Base-by-base conservation (phyloP, 2,888 invertebrate genomes). In the Lathronympha strigana region DNA sequence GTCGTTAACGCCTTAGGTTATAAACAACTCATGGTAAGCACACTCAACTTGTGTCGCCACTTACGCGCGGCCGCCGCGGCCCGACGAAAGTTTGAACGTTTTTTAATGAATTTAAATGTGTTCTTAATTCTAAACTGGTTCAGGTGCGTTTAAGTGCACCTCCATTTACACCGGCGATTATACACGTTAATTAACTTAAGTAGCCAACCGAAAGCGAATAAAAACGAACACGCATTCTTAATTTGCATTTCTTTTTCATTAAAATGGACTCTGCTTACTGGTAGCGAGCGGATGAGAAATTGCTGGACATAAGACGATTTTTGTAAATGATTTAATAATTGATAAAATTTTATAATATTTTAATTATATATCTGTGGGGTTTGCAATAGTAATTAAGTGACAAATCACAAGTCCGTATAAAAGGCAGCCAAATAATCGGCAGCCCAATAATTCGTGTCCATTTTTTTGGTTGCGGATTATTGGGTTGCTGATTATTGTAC, bases 91-190 rank as follows among this genome's bases (percentile, higher is more conserved):
- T 86, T 86, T 84, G 84, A 84, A 86, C 80, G 82, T 82, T 84
- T 85, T 88, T 88, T 87, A 90, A 90, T 90, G 86, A 90, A 90
- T 90, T 89, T 88, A 86, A 90, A 90, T 86, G 83, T 80, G 86
- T 83, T 87, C 88, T 90, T 88, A 89, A 90, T 90, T 89, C 88
- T 83, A 77, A 87, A 90, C 89, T 84, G 90, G 89, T 88, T 84
- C 83, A 86, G 77, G 83, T 84, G 80, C 87, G 78, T 86, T 83
- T 85, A 68, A 70, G 68, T 68, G 67, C 66, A 87, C 86, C 87
- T 80, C 81, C 73, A 81, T 81, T 84, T 80, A 79, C 76, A 76
- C 70, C 60, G 69, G 67, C 49, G 67, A 68, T 68, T 69, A 68
- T 67, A 69, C 67, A 67, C 63, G 63, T 61, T 63, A 60, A 58